phyloP scores from a whole-genome alignment of 2,888 invertebrate genomes.

The Hirtodrosophila confusa region DNA sequence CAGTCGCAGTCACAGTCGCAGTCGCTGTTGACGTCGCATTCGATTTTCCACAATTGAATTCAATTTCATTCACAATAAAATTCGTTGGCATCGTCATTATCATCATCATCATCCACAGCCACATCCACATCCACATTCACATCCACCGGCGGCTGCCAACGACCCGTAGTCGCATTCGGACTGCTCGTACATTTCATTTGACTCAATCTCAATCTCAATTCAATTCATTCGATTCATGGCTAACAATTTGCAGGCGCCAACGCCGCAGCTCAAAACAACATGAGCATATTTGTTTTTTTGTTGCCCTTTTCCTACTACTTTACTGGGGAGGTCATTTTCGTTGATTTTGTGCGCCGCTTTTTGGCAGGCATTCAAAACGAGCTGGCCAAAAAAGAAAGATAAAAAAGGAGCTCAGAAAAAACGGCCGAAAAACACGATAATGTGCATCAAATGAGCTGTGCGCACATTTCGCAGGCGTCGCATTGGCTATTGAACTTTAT shows the following conservation, averaged over 20 bases:
- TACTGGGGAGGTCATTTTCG: slow-evolving; percentile 52
- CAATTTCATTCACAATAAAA: slow-evolving; percentile 64
- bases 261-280: slow-evolving; percentile 57
- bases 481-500: slow-evolving; percentile 77
- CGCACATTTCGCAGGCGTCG: slow-evolving; percentile 76
- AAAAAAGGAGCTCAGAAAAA: slow-evolving; percentile 19
- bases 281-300: slow-evolving; percentile 52
- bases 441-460: slow-evolving; percentile 80
- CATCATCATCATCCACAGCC: slow-evolving; percentile 40
- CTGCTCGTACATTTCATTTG: slow-evolving; percentile 36
- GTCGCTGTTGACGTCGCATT: slow-evolving; percentile 38
- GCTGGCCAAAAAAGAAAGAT: slow-evolving; percentile 1
- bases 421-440: slow-evolving; percentile 65
- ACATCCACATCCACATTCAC: slow-evolving; percentile 31
- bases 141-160: slow-evolving; percentile 45
- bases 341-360: slow-evolving; percentile 26
- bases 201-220: slow-evolving; percentile 34
- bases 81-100: slow-evolving; percentile 45
- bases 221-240: slow-evolving; percentile 68
- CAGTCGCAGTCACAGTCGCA: no score
- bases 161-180: slow-evolving; percentile 24
- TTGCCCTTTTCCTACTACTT: slow-evolving; percentile 4
- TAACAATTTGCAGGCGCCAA: slow-evolving; percentile 73
- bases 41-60: slow-evolving; percentile 62
- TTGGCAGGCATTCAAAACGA: slow-evolving; percentile 68